These are phyloP conservation scores for Axis porcinus DNA, from an alignment of 2,113 vertebrate species.

Conservation along the genomic window DNA sequence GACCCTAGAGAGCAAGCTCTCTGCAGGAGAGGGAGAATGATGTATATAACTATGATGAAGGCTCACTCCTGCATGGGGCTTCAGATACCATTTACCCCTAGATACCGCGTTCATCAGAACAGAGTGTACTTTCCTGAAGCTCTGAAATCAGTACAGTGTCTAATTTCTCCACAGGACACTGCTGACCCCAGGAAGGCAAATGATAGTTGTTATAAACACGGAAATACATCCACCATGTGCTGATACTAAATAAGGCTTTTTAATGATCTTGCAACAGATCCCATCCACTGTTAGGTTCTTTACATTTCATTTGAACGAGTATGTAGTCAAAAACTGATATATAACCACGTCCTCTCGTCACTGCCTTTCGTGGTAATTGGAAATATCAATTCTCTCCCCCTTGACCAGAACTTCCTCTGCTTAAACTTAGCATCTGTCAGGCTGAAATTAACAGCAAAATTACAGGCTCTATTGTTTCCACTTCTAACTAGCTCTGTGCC, in stretches of 20 bases:
- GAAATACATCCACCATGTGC: neutral
- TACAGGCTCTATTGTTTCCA: neutral
- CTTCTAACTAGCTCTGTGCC: neutral
- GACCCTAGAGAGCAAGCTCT: neutral
- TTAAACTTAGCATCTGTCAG: neutral
- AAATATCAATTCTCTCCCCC: neutral
- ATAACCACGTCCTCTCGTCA: neutral
- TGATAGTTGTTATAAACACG: neutral
- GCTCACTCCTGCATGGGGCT: neutral
- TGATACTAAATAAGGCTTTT: neutral
- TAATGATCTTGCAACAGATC: neutral
- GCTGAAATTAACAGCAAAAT: neutral
- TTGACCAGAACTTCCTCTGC: neutral
- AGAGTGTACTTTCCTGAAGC: neutral
- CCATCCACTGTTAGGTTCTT: neutral
- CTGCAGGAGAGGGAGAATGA: neutral
- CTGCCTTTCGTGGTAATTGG: neutral
- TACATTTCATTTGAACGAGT: neutral
- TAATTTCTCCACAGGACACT: neutral
- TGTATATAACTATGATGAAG: rapidly evolving
- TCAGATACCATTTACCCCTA: neutral
- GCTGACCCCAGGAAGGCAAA: neutral
- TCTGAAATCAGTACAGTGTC: neutral
- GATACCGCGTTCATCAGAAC: neutral
- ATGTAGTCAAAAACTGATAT: neutral